A percentile compares a stretch with the other conserved stretches of the same genome.
Conservation (phyloP, 2,888 invertebrate genomes). For the Volucella inflata region DNA sequence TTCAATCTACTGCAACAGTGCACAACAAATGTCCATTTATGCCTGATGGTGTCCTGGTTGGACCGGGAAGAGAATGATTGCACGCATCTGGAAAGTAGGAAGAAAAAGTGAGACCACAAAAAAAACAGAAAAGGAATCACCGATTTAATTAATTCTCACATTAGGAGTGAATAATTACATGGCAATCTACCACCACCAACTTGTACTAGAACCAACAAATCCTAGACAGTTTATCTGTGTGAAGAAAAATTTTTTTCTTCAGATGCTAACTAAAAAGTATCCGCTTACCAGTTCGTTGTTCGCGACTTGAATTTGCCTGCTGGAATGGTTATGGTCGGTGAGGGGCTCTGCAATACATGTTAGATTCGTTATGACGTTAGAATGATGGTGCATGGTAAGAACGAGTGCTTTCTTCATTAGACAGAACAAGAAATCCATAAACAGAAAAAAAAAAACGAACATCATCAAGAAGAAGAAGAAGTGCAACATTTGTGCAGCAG, state of each 20-base stretch:
- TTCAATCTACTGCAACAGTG: slow-evolving; percentile 24
- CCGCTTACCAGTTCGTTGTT: slow-evolving; percentile 52
- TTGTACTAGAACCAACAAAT: slow-evolving; percentile 16
- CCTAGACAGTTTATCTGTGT: slow-evolving; percentile 37
- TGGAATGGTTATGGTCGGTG: slow-evolving; percentile 39
- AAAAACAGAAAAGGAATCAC: slow-evolving; percentile 22
- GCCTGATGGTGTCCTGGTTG: slow-evolving; percentile 8
- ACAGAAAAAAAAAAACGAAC: background rate
- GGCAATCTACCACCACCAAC: slow-evolving; percentile 58
- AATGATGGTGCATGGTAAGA: slow-evolving; percentile 1
- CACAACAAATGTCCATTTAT: slow-evolving; percentile 43
- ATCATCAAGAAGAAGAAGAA: background rate
- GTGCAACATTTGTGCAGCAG: slow-evolving; percentile 9
- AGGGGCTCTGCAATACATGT: slow-evolving; percentile 11
- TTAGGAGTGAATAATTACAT: slow-evolving; percentile 72
- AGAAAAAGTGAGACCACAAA: background rate
- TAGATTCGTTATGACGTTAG: slow-evolving; percentile 56
- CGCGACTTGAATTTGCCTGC: slow-evolving; percentile 34
- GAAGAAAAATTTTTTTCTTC: slow-evolving; percentile 17
- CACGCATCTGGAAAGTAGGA: slow-evolving; percentile 23
- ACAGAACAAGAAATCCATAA: background rate
- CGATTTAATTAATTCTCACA: slow-evolving; percentile 74
- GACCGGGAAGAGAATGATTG: slow-evolving; percentile 25
- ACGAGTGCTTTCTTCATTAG: slow-evolving; percentile 40
- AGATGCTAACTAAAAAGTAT: background rate